These are phyloP conservation scores for Neolamprologus modestus DNA, from an alignment of 2,113 vertebrate genomes.

Conservation along the genomic window DNA sequence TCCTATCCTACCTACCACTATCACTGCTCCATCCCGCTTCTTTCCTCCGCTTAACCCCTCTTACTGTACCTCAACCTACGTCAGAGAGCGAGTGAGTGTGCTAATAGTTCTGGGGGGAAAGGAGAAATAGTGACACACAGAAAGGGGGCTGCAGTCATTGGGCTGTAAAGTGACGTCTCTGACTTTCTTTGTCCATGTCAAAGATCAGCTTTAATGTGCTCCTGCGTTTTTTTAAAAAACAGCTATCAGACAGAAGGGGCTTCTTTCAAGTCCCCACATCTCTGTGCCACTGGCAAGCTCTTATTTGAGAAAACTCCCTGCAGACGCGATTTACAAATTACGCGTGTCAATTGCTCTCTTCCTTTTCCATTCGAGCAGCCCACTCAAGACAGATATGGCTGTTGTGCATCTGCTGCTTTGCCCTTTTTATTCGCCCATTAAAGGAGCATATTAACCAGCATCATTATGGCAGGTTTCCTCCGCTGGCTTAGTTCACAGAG, in stretches of 20 bases:
- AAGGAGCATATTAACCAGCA: conserved; percentile 51
- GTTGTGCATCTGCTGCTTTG: conserved; percentile 59
- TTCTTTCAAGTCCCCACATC: background rate
- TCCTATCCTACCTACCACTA: background rate
- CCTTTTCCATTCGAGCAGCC: conserved; percentile 29
- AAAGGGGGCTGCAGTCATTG: conserved; percentile 50
- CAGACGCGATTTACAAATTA: conserved; percentile 51
- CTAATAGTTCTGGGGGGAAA: conserved; percentile 38
- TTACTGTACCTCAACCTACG: conserved; percentile 41
- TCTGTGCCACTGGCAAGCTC: background rate
- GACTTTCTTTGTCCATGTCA: conserved; percentile 43
- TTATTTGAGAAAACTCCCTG: conserved; percentile 13
- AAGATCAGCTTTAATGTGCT: conserved; percentile 10
- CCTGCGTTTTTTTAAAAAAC: background rate
- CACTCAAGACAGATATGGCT: conserved; percentile 44
- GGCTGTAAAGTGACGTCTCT: conserved; percentile 71
- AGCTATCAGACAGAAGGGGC: conserved; percentile 18
- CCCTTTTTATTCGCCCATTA: conserved; percentile 61
- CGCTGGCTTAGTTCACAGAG: conserved; percentile 26
- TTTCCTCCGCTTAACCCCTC: background rate
- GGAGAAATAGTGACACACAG: conserved; percentile 61
- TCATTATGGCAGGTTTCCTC: conserved; percentile 62
- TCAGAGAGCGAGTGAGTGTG: conserved; percentile 70
- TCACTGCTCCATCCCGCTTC: background rate
- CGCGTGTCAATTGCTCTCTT: conserved; percentile 43